Percentiles rank a stretch among this genome's conserved stretches.
Evolutionary conservation across 2,797 vertebrate genomes (phyloP).

Genomic region (Morus bassanus): DNA sequence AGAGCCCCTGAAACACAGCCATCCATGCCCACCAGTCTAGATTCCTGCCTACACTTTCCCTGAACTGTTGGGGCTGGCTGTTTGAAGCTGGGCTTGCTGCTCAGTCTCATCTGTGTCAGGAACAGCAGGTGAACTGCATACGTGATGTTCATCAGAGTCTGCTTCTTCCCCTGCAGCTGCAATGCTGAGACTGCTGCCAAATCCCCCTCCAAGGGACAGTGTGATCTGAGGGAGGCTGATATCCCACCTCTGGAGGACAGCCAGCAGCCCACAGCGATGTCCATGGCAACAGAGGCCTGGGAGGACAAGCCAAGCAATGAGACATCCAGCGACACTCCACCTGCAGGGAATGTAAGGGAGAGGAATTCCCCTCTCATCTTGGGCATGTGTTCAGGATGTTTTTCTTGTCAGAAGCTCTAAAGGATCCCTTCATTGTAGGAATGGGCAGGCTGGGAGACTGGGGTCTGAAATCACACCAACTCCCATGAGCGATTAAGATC

Average conservation of each 20-base stretch:
- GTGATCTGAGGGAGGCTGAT: constrained; percentile 80
- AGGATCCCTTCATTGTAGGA: background rate
- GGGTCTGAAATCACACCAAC: background rate
- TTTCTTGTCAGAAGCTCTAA: background rate
- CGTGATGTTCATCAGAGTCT: background rate
- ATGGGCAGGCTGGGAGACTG: background rate
- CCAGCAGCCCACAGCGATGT: constrained; percentile 79
- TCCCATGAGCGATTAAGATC: background rate
- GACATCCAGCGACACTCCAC: constrained; percentile 58
- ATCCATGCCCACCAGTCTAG: background rate
- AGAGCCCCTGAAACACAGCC: background rate
- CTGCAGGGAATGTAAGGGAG: constrained; percentile 81
- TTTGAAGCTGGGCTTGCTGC: background rate
- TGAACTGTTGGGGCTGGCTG: background rate
- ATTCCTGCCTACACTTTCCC: background rate
- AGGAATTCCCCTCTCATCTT: background rate
- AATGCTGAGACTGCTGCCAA: constrained; percentile 83
- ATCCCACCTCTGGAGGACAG: constrained; percentile 72
- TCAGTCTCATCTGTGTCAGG: background rate
- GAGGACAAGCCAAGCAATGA: constrained; percentile 73
- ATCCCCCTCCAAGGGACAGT: constrained; percentile 79
- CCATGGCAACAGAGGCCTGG: constrained; percentile 84
- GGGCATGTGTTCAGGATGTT: background rate
- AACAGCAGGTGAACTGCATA: background rate
- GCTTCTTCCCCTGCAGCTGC: constrained; percentile 79